Evolutionary conservation across 2,888 invertebrate genomes (phyloP), one percentile per base, ranked within the genome.

Genomic region (Scrobipalpa costella): DNA sequence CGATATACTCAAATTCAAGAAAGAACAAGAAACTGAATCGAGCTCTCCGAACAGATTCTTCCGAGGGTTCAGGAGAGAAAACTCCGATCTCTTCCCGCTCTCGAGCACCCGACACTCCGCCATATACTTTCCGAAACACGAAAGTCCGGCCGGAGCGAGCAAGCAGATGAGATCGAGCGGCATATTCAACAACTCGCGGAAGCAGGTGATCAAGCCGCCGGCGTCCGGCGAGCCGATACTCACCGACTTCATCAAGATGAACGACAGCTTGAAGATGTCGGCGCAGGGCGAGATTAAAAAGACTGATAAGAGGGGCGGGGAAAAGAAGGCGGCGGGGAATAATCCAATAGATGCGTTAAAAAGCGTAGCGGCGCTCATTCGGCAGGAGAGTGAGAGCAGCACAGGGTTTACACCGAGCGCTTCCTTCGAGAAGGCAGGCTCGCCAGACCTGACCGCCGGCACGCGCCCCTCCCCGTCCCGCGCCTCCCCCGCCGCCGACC

Each of bases 71-170:
- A 93, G 96, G 66, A 93, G 97, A 69, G 96, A 97, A 83, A 96
- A 96, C 83, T 96, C 96, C 0, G 96, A 97, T 82, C 94, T 97
- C 76, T 96, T 96, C 79, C 96, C 96, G 9, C 87, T 95, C 63
- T 93, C 95, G 21, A 94, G 95, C 70, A 92, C 93, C 15, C 92
- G 96, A 58, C 96, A 96, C 83, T 96, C 96, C 55, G 96, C 96
- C 17, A 92, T 92, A 71, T 93, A 92, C 76, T 88, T 93, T 71
- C 93, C 93, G 59, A 93, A 93, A 77, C 90, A 92, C 64, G 93
- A 93, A 68, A 88, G 76, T 62, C 90, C 76, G 67, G 80, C 73
- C 66, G 86, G 80, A 77, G 93, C 82, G 67, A 55, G 55, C 72
- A 93, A 86, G 80, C 93, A 86, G 67, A 73, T 90, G 70, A 90